Conservation (phyloP, 2,113 vertebrate species). For the Notothenia rossii region DNA sequence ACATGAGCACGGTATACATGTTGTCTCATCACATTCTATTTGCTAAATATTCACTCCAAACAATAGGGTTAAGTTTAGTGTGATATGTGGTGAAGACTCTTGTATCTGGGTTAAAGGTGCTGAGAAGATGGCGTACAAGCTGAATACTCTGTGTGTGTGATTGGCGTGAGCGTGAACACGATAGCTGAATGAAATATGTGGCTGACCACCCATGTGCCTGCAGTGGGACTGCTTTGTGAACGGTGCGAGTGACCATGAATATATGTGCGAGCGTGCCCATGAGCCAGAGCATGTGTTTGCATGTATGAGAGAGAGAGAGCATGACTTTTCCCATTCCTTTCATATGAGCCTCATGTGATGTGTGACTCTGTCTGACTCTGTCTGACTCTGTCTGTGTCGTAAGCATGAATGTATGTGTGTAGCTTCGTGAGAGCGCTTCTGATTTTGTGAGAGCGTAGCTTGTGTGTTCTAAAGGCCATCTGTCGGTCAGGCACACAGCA, state of each 20-base stretch:
- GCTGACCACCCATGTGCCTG: constrained; percentile 40
- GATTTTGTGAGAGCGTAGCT: constrained; percentile 2
- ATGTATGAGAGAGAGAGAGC: constrained; percentile 60
- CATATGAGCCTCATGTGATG: constrained; percentile 59
- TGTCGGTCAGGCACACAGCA: constrained; percentile 59
- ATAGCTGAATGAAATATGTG: constrained; percentile 52
- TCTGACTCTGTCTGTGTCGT: not conserved
- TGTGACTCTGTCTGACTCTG: constrained; percentile 18
- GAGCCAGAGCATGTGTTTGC: constrained; percentile 62
- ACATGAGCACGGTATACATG: not conserved
- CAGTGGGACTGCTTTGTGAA: constrained; percentile 37
- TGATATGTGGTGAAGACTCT: constrained; percentile 11
- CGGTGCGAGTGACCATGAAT: constrained; percentile 56
- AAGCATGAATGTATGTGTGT: constrained; percentile 1
- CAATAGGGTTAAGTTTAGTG: constrained; percentile 7
- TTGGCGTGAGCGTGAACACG: constrained; percentile 9
- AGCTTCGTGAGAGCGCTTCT: not conserved
- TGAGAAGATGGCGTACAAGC: constrained; percentile 23
- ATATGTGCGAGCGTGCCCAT: constrained; percentile 32
- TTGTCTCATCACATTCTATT: constrained; percentile 21
- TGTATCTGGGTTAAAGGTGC: constrained; percentile 21
- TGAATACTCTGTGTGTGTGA: constrained; percentile 33
- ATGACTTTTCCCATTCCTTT: constrained; percentile 59
- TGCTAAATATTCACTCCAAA: not conserved
- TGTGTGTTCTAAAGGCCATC: constrained; percentile 41